phyloP scores from a whole-genome alignment of 2,888 invertebrate genomes.

The Drosophila phalerata region DNA sequence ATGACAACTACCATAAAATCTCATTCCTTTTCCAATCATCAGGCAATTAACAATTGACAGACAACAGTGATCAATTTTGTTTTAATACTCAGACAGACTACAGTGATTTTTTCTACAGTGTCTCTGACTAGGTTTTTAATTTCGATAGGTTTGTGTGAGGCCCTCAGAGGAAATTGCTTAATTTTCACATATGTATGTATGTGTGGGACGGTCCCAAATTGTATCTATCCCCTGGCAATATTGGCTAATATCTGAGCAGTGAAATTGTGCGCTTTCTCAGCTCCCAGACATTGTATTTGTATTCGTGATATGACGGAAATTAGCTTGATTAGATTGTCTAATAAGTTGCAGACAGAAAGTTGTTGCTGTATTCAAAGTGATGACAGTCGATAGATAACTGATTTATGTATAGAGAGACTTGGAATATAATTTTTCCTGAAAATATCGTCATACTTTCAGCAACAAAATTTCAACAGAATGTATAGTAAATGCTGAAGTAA shows the following conservation, averaged over 20 bases:
- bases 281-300: constrained; percentile 3
- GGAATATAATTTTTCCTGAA: neutral
- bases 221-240: constrained; percentile 3
- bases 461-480: no score
- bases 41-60: constrained; percentile 48
- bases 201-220: neutral
- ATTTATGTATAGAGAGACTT: neutral
- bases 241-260: constrained; percentile 20
- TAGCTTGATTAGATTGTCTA: constrained; percentile 55
- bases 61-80: constrained; percentile 5
- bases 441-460: no score
- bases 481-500: no score
- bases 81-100: constrained; percentile 6
- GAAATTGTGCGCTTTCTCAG: constrained; percentile 8
- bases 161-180: constrained; percentile 41
- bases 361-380: constrained; percentile 6
- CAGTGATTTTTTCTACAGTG: neutral
- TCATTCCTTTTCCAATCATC: constrained; percentile 9
- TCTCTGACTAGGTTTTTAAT: neutral
- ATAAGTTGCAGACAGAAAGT: constrained; percentile 29
- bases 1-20: neutral
- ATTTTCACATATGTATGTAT: constrained; percentile 24
- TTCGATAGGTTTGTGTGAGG: constrained; percentile 6
- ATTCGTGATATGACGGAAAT: constrained; percentile 37
- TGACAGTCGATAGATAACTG: constrained; percentile 1